phyloP scores from a whole-genome alignment of 1,140 invertebrate species.

The Drosophila albomicans region DNA sequence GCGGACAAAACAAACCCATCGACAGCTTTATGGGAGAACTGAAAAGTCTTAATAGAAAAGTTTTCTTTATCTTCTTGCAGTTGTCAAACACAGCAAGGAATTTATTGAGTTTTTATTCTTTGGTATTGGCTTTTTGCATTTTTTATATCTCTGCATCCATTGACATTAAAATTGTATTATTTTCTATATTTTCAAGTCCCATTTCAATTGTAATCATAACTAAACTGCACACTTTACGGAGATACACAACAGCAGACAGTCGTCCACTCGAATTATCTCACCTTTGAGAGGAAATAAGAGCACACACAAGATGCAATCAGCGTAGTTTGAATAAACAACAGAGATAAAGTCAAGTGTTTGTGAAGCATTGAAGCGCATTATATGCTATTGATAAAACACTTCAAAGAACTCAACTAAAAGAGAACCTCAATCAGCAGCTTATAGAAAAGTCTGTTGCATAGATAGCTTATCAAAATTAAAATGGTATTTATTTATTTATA shows the following conservation, averaged over 20 bases:
- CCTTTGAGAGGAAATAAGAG: not conserved
- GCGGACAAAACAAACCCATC: not conserved
- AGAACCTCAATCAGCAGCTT: constrained; percentile 1
- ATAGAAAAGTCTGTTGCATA: not conserved
- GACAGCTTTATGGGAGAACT: not conserved
- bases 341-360: constrained; percentile 17
- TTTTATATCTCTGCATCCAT: no score
- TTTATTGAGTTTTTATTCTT: no score
- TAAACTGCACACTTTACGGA: no score
- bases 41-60: no score
- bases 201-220: no score
- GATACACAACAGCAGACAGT: no score
- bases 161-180: not conserved
- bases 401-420: not conserved
- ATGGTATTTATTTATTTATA: constrained; percentile 6
- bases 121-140: no score
- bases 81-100: no score
- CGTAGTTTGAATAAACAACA: constrained; percentile 1
- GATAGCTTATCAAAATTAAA: constrained; percentile 18
- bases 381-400: constrained; percentile 8
- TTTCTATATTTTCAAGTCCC: not conserved
- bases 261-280: no score
- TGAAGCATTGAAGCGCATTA: constrained; percentile 6
- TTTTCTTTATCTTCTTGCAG: no score
- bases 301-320: not conserved